Base-by-base conservation (phyloP, 35 echinoderm and acorn worm genomes). In the Hemicentrotus pulcherrimus region DNA sequence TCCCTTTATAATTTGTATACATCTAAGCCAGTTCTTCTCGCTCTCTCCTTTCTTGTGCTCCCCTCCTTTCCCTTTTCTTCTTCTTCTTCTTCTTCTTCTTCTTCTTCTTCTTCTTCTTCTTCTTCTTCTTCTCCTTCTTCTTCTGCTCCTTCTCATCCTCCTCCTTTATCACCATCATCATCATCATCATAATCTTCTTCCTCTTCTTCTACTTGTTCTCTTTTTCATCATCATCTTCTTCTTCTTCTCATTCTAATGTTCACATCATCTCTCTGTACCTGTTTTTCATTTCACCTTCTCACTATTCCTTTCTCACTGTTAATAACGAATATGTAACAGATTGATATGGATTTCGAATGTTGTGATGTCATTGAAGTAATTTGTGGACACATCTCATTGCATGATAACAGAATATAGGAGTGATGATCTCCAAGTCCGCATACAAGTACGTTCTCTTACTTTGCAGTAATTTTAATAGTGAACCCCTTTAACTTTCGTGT, bases 21-120 rank as follows among this genome's bases (percentile, higher is more conserved):
- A 0, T 41, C 35, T 41, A 41, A 41, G 1, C 6, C 7, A 50
- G 48, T 50, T 50, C 48, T 50, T 50, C 8, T 50, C 48, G 48
- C 48, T 50, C 48, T 10, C 0, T 10, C 48, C 48, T 50, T 50
- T 86, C 32, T 13, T 86, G 2, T 86, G 85, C 7, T 31, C 7
- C 9, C 19, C 19, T 86, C 9, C 7, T 86, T 86, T 32, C 11
- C 18, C 85, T 86, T 7, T 18, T 86, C 18, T n/a, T 86, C 86
- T n/a, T 86, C 86, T 86, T 86, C 22, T 86, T 86, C 86, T n/a
- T n/a, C 86, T 86, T 86, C 86, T 86, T 86, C 22, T 86, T 86
- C 86, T 86, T 86, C 86, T 31, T 31, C 86, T 86, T 86, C 86
- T 86, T 86, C 86, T 86, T 86, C 86, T 86, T 86, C 86, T 86